These are phyloP conservation scores for Limnephilus marmoratus DNA, from an alignment of 2,888 invertebrate genomes.

Conservation along the genomic window DNA sequence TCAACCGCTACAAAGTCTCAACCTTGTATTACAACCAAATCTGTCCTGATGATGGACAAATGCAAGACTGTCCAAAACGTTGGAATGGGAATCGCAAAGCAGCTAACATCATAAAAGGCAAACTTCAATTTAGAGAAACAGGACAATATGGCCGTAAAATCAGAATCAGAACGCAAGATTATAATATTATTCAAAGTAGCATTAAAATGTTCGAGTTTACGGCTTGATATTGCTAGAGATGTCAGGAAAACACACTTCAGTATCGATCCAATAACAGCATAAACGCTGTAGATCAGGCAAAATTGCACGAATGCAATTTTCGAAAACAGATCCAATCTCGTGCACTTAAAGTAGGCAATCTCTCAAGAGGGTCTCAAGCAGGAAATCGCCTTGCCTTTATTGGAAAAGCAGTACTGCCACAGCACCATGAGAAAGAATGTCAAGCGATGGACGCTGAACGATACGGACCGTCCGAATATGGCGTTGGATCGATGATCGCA, in stretches of 20 bases:
- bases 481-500: not conserved
- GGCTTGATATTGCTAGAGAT: not conserved
- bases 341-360: not conserved
- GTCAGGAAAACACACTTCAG: not conserved
- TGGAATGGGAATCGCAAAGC: not conserved
- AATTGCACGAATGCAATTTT: slow-evolving; percentile 27
- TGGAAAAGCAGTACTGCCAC: not conserved
- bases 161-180: not conserved
- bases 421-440: not conserved
- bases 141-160: not conserved
- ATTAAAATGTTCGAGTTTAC: not conserved
- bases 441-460: not conserved
- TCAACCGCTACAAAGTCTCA: not conserved
- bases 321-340: slow-evolving; percentile 6
- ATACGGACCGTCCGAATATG: not conserved
- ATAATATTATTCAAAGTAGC: not conserved
- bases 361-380: not conserved
- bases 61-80: not conserved
- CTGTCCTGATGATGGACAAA: not conserved
- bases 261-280: not conserved
- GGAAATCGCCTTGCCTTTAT: slow-evolving; percentile 15
- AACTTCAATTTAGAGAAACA: not conserved
- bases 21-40: not conserved
- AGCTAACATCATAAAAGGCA: not conserved
- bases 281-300: not conserved